Evolutionary conservation across 2,113 vertebrate species (phyloP).

Genomic region (Erythrocercus mccallii): DNA sequence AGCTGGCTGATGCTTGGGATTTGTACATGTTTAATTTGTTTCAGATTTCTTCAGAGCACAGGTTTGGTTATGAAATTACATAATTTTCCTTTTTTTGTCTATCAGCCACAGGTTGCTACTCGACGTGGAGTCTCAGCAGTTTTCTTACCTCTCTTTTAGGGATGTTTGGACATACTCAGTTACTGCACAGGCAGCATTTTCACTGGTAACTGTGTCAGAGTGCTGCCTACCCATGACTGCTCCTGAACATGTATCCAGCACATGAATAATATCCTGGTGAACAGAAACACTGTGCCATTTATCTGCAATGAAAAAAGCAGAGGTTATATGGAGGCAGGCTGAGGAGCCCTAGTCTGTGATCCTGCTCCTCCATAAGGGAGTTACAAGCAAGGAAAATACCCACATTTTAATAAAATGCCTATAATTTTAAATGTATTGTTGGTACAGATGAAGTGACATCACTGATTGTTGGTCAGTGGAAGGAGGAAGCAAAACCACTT

Average conservation of each 20-base stretch:
- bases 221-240: background rate
- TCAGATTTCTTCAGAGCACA: background rate
- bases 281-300: constrained; percentile 18
- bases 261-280: background rate
- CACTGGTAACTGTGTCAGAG: constrained; percentile 8
- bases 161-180: constrained; percentile 29
- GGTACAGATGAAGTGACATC: background rate
- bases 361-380: background rate
- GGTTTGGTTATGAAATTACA: background rate
- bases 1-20: background rate
- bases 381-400: background rate
- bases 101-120: background rate
- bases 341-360: background rate
- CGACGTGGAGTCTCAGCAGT: background rate
- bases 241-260: constrained; percentile 30
- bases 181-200: background rate
- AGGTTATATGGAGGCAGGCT: background rate
- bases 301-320: constrained; percentile 36
- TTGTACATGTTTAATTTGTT: background rate
- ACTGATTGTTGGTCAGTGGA: background rate
- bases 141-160: constrained; percentile 59
- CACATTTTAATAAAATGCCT: background rate
- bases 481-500: background rate
- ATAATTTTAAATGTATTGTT: background rate
- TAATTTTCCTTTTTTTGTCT: background rate